Evolutionary conservation across 1,140 invertebrate species (phyloP).

Genomic region (Caerostris extrusa): DNA sequence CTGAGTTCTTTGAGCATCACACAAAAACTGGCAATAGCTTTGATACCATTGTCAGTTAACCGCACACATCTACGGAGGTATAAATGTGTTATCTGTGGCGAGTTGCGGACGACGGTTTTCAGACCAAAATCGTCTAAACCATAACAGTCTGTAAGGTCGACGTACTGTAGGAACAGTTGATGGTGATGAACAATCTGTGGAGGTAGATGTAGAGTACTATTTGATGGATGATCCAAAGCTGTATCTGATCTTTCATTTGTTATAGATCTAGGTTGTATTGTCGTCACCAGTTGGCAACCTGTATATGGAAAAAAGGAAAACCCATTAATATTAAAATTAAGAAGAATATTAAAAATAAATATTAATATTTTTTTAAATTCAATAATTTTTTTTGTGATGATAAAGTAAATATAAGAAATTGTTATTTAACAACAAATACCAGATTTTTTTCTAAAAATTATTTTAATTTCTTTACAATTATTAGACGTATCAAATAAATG

Average conservation of each 20-base stretch:
- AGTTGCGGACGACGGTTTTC: conserved; percentile 90
- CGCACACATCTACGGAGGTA: conserved; percentile 92
- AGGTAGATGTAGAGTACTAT: conserved; percentile 24
- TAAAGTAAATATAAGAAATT: too few species aligned
- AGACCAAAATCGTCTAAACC: conserved; percentile 91
- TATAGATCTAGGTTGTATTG: conserved; percentile 47
- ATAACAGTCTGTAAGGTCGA: conserved; percentile 93
- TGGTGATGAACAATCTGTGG: conserved; percentile 48
- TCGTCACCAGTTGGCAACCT: conserved; percentile 70
- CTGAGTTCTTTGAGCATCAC: conserved; percentile 88
- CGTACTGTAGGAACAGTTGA: conserved; percentile 76
- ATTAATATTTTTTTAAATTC: too few species aligned
- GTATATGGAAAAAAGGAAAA: background rate
- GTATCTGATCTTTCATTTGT: conserved; percentile 51
- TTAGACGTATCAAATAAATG: too few species aligned
- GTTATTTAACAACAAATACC: too few species aligned
- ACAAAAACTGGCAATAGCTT: conserved; percentile 93
- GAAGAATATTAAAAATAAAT: too few species aligned
- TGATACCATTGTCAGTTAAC: conserved; percentile 90
- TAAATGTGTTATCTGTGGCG: conserved; percentile 92
- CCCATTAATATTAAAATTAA: background rate
- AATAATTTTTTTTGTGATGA: too few species aligned
- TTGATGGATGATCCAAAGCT: conserved; percentile 32
- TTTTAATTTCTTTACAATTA: too few species aligned
- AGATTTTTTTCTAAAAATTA: too few species aligned